Conservation (phyloP, 1,140 invertebrate species). For the Brachionus plicatilis region DNA sequence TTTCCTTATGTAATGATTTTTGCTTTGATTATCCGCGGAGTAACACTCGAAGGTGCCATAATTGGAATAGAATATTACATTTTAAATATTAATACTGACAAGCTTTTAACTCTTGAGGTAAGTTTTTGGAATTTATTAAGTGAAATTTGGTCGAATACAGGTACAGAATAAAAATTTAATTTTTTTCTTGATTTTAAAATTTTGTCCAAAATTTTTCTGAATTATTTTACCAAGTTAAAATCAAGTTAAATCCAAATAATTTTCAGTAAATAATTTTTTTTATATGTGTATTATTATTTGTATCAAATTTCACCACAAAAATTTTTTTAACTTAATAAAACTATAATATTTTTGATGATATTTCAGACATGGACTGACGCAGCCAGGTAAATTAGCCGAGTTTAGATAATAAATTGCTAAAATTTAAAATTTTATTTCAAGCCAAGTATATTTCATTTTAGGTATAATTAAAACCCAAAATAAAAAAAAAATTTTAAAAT, state of each 20-base stretch:
- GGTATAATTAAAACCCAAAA: background rate
- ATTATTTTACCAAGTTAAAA: too few species aligned
- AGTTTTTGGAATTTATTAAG: background rate
- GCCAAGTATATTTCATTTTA: constrained; percentile 25
- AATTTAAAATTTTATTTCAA: background rate
- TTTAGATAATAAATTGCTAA: background rate
- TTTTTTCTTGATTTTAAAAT: too few species aligned
- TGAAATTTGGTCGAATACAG: too few species aligned
- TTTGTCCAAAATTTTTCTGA: too few species aligned
- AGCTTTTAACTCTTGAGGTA: background rate
- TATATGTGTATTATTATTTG: background rate
- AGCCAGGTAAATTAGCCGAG: background rate
- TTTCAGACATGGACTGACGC: constrained; percentile 36
- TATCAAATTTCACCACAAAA: background rate
- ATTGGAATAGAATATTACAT: constrained; percentile 37
- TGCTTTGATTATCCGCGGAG: constrained; percentile 29
- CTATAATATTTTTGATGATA: background rate
- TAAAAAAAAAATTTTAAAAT: background rate
- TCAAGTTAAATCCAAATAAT: too few species aligned
- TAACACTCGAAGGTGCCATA: constrained; percentile 3
- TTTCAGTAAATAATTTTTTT: too few species aligned
- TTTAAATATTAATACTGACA: background rate
- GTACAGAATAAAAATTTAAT: too few species aligned
- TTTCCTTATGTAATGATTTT: constrained; percentile 41
- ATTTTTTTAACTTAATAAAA: background rate